Evolutionary conservation across 2,797 vertebrate genomes (phyloP).

Genomic region (Gephyroberyx darwinii): DNA sequence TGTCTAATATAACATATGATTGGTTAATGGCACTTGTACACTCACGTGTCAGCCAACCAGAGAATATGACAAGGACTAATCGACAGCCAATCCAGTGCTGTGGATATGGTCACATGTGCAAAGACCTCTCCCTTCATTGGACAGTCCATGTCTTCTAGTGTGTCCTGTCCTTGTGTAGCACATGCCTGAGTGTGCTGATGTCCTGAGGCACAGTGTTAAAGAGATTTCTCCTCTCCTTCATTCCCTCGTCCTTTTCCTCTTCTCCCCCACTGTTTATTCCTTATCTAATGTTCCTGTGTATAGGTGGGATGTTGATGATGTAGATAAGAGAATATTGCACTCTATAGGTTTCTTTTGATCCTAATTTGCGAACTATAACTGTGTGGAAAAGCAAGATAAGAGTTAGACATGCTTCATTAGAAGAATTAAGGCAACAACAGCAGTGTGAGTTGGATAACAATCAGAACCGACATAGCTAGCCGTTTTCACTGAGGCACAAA

Average conservation of each 20-base stretch:
- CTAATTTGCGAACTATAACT: conserved; percentile 77
- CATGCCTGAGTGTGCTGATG: conserved; percentile 70
- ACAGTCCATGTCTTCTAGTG: conserved; percentile 67
- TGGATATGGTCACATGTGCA: conserved; percentile 71
- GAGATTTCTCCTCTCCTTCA: conserved; percentile 56
- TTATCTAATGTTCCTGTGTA: conserved; percentile 71
- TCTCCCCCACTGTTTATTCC: conserved; percentile 22
- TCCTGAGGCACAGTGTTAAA: conserved; percentile 70
- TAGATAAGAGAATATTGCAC: conserved; percentile 80
- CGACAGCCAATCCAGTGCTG: conserved; percentile 47
- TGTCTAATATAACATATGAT: conserved; percentile 73
- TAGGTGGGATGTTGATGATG: conserved; percentile 74
- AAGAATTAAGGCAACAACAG: conserved; percentile 58
- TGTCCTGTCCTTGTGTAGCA: conserved; percentile 71
- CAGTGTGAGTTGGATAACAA: conserved; percentile 58
- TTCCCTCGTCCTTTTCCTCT: conserved; percentile 25
- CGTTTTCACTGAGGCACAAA: conserved; percentile 62
- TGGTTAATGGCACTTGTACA: conserved; percentile 63
- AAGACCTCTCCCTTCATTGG: conserved; percentile 69
- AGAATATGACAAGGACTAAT: conserved; percentile 60
- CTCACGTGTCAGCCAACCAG: conserved; percentile 61
- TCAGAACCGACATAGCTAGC: conserved; percentile 53
- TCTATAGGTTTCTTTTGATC: conserved; percentile 77
- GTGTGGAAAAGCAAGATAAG: conserved; percentile 75
- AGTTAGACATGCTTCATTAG: conserved; percentile 73